phyloP scores from a whole-genome alignment of 2,888 invertebrate genomes.

The Eurois occulta region DNA sequence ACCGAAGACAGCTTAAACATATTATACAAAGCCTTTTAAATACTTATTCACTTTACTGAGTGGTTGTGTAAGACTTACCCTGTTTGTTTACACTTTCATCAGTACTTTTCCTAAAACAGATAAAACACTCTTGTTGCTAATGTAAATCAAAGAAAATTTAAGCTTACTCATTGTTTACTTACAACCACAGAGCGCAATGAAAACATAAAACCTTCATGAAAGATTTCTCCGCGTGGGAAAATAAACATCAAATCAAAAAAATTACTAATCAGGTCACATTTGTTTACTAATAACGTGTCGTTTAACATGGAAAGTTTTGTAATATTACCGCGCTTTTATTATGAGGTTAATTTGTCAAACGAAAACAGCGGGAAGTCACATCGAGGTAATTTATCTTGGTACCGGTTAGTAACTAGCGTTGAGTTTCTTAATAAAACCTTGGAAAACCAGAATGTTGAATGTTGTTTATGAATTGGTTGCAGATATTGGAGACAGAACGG shows the following conservation, averaged over 20 bases:
- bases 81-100: background rate
- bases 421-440: slow-evolving; percentile 33
- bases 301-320: slow-evolving; percentile 32
- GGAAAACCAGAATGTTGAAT: slow-evolving; percentile 32
- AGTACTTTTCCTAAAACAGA: background rate
- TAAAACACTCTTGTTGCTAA: background rate
- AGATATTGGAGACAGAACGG: slow-evolving; percentile 1
- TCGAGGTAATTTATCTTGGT: slow-evolving; percentile 31
- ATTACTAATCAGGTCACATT: background rate
- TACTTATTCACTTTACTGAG: background rate
- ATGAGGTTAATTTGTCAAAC: slow-evolving; percentile 56
- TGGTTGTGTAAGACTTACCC: background rate
- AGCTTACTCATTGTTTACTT: no score
- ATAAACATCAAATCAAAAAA: slow-evolving; percentile 18
- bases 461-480: background rate
- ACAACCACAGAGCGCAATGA: background rate
- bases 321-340: slow-evolving; percentile 18
- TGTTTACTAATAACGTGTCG: slow-evolving; percentile 15
- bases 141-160: background rate
- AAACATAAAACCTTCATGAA: background rate
- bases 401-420: slow-evolving; percentile 25
- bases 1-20: background rate
- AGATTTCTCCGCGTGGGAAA: background rate
- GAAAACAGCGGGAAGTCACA: slow-evolving; percentile 43
- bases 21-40: background rate